Base-by-base conservation (phyloP, 35 echinoderm and acorn worm genomes). In the Lytechinus variegatus region DNA sequence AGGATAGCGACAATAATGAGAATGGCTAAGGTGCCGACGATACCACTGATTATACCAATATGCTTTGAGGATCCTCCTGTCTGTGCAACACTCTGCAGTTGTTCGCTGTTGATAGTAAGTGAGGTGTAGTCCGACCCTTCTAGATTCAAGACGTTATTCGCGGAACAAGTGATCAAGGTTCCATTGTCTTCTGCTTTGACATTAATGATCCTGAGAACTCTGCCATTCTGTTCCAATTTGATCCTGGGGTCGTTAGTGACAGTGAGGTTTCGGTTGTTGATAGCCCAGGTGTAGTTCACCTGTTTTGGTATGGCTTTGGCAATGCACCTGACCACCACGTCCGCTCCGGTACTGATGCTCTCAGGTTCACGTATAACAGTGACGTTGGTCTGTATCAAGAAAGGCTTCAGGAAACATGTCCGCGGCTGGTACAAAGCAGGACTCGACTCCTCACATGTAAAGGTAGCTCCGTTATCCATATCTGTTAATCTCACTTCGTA, bases 401-500 rank as follows among this genome's bases (percentile, higher is more conserved):
- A 97, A 3, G 96, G 96, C 72, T 56, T 97, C 16, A 97, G 52
- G 52, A 29, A 94, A 56, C 96, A 97, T 28, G 88, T 97, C 52
- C 96, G 60, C 8, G 87, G 88, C 52, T 92, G 58, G 19, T 91
- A 55, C 19, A 95, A 60, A 1, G 95, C 91, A 8, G 96, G 95
- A 89, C 95, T 97, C 16, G 13, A 92, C 94, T 97, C 96, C 28
- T 95, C 89, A 33, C 96, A 97, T 5, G 95, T 87, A 66, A 97
- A 97, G 6, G 92, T 90, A 57, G 95, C 95, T n/a, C 96, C 96
- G 54, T 97, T 97, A 52, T 97, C 94, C 28, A 95, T 95, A 54
- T 97, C 96, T 12, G 96, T 95, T 52, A 97, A 61, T 27, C 96
- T 89, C 24, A 97, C 94, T 87, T 97, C 96, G 52, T 97, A 97